Percentiles rank a stretch among this genome's conserved stretches.
Conservation (phyloP, 2,113 vertebrate species). For the Planiliza haematocheilus region DNA sequence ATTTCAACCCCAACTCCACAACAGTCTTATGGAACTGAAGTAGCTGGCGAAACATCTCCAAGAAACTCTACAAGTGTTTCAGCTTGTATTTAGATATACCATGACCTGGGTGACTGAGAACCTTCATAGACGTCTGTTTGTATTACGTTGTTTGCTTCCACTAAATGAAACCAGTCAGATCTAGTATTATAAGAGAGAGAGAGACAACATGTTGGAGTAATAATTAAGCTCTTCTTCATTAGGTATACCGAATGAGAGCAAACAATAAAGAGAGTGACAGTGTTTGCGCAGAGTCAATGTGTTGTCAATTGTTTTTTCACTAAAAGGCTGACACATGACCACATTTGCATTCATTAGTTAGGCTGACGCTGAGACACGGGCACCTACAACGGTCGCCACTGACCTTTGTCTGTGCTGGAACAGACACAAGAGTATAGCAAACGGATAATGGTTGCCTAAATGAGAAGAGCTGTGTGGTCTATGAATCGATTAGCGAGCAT, state of each 20-base stretch:
- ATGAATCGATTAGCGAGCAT: conserved; percentile 4
- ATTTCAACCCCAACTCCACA: too few species aligned
- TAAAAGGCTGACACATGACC: conserved; percentile 50
- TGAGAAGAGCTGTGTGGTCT: conserved; percentile 2
- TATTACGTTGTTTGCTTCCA: not conserved
- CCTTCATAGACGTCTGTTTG: not conserved
- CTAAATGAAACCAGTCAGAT: conserved; percentile 2
- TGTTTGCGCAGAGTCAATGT: conserved; percentile 42
- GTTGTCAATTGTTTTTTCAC: conserved; percentile 43
- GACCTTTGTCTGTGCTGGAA: not conserved
- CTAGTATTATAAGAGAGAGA: not conserved
- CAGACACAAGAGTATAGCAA: not conserved
- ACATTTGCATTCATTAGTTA: conserved; percentile 54
- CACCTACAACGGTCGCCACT: conserved; percentile 10
- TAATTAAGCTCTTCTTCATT: conserved; percentile 64
- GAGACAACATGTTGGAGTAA: conserved; percentile 4
- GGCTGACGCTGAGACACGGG: conserved; percentile 1
- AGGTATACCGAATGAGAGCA: conserved; percentile 36
- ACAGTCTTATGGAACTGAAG: too few species aligned
- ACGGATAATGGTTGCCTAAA: conserved; percentile 17
- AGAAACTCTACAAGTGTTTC: too few species aligned
- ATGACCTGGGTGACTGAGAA: too few species aligned
- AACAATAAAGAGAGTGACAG: conserved; percentile 9
- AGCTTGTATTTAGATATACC: too few species aligned
- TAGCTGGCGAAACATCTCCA: too few species aligned